A percentile compares a stretch with the other conserved stretches of the same genome.
These are phyloP conservation scores for Horisme vitalbata DNA, from an alignment of 2,888 invertebrate genomes.

Conservation along the genomic window DNA sequence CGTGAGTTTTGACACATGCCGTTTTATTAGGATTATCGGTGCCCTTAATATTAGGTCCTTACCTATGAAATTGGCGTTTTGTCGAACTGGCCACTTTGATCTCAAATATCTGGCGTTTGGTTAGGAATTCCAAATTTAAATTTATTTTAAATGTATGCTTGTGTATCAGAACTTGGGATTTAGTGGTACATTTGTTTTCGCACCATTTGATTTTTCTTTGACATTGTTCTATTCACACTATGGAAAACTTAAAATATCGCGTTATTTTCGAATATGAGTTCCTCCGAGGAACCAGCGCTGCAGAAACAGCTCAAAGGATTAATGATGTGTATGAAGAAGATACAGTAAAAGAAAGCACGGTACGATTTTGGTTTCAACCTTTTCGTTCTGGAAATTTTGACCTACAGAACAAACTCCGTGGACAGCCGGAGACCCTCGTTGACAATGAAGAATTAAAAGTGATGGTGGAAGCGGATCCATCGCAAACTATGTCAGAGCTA, in stretches of 20 bases:
- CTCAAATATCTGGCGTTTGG: conserved; percentile 28
- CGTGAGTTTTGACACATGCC: no score
- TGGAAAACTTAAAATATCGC: conserved; percentile 22
- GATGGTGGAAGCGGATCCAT: no score
- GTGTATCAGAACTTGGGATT: neutral
- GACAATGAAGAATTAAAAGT: no score
- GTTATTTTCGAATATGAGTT: no score
- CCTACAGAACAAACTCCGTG: no score
- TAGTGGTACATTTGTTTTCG: neutral
- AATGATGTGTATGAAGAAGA: no score
- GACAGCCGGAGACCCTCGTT: no score
- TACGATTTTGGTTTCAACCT: conserved; percentile 27
- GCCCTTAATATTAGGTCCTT: neutral
- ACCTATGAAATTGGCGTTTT: neutral
- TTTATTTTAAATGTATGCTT: neutral
- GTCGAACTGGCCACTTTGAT: neutral
- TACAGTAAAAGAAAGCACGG: conserved; percentile 24
- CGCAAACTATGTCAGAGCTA: no score
- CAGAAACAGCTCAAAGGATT: no score
- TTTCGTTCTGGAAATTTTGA: conserved; percentile 30
- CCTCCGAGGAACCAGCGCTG: no score
- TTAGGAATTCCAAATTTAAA: conserved; percentile 1
- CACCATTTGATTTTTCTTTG: conserved; percentile 2
- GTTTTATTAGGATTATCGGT: no score
- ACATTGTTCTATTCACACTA: conserved; percentile 14